Evolutionary conservation across 1,140 invertebrate species (phyloP).

Genomic region (Chironomus striatipennis): DNA sequence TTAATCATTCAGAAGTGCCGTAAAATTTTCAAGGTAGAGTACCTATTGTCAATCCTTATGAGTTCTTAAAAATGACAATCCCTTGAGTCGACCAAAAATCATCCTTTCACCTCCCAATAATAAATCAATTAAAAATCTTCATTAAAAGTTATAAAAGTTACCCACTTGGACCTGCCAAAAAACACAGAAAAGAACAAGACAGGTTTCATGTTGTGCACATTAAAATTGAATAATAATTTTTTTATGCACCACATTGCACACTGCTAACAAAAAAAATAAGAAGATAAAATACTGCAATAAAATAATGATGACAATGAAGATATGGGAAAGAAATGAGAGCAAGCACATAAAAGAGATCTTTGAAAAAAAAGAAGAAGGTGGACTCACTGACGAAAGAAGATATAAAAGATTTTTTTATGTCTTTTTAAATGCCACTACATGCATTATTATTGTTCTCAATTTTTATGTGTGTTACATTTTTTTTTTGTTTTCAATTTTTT

Average conservation of each 20-base stretch:
- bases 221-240: neutral
- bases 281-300: slow-evolving; percentile 1
- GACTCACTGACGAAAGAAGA: neutral
- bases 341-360: neutral
- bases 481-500: neutral
- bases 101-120: no score
- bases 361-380: neutral
- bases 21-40: no score
- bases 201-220: slow-evolving; percentile 12
- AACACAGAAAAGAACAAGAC: neutral
- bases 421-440: slow-evolving; percentile 7
- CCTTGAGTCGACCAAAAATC: no score
- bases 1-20: no score
- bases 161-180: no score
- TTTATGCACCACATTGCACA: neutral
- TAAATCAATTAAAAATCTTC: no score
- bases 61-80: no score
- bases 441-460: neutral
- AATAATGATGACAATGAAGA: neutral
- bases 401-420: neutral
- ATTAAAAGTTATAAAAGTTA: no score
- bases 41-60: no score
- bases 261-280: neutral
- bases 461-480: neutral
- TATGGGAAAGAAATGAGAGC: neutral